Conservation (phyloP, 1,140 invertebrate genomes). For the Drosophila subpulchrella region DNA sequence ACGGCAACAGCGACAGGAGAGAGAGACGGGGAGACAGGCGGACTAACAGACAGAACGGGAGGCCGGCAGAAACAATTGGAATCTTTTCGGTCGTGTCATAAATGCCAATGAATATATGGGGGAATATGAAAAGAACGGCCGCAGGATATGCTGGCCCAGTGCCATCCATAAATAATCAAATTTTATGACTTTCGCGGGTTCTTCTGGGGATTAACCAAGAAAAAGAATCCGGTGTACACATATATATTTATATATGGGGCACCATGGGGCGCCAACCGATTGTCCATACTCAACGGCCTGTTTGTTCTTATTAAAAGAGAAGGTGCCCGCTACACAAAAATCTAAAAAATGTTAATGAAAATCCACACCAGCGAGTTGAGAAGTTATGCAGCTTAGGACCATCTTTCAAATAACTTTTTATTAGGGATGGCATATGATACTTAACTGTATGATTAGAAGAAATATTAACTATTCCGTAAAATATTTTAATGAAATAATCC, state of each 20-base stretch:
- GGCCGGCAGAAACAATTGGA: conserved; percentile 75
- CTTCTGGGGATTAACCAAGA: conserved; percentile 67
- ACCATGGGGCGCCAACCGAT: conserved; percentile 80
- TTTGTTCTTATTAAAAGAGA: conserved; percentile 76
- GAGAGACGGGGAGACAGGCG: conserved; percentile 12
- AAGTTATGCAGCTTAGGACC: conserved; percentile 48
- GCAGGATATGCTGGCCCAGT: conserved; percentile 76
- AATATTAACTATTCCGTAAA: neutral
- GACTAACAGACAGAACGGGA: conserved; percentile 39
- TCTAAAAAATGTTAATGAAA: conserved; percentile 81
- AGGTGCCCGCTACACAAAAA: conserved; percentile 46
- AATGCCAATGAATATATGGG: conserved; percentile 70
- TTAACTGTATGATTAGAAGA: neutral
- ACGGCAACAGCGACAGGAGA: conserved; percentile 13
- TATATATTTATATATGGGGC: conserved; percentile 53
- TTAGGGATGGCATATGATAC: conserved; percentile 5
- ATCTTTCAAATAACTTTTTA: neutral
- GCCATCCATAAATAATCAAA: conserved; percentile 82
- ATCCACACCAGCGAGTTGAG: conserved; percentile 54
- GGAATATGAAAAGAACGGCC: conserved; percentile 50
- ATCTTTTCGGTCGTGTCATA: conserved; percentile 75
- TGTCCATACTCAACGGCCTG: conserved; percentile 80
- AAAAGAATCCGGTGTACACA: conserved; percentile 27
- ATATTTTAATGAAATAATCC: neutral
- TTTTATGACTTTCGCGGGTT: conserved; percentile 74